These are phyloP conservation scores for Camptogramma bilineatum DNA, from an alignment of 2,888 invertebrate species.

Conservation along the genomic window DNA sequence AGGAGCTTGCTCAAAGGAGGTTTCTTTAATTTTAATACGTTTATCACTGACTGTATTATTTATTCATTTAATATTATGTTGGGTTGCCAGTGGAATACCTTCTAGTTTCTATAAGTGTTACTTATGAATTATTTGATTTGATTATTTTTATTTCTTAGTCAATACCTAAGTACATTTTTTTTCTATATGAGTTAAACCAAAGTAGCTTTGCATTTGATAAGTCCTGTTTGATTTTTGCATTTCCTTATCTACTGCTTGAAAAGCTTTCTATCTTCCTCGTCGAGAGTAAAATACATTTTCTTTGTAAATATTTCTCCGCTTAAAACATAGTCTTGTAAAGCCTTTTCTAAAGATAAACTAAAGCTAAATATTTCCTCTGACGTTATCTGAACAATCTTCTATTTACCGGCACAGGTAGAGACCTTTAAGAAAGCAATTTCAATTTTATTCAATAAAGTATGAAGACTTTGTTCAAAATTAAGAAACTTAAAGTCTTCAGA, in stretches of 20 bases:
- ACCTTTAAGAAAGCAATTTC: slow-evolving; percentile 54
- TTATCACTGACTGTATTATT: background rate
- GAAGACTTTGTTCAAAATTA: slow-evolving; percentile 61
- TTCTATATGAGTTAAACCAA: background rate
- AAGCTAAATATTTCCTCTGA: slow-evolving; percentile 11
- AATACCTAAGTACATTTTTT: too few species aligned
- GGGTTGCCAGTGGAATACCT: too few species aligned
- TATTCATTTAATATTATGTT: too few species aligned
- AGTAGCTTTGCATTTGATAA: background rate
- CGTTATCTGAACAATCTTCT: slow-evolving; percentile 14
- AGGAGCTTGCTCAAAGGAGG: slow-evolving; percentile 8
- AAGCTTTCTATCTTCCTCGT: background rate
- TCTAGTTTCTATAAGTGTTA: too few species aligned
- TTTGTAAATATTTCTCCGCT: background rate
- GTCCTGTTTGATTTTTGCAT: background rate
- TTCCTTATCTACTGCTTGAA: background rate
- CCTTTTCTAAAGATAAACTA: slow-evolving; percentile 10
- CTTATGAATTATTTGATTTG: too few species aligned
- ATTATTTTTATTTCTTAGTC: background rate
- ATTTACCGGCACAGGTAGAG: slow-evolving; percentile 43
- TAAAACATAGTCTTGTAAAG: background rate
- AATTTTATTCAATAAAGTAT: slow-evolving; percentile 59
- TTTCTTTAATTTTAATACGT: slow-evolving; percentile 10
- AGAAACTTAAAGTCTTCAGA: slow-evolving; percentile 67
- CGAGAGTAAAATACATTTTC: background rate